Conservation (phyloP, 2,797 vertebrate species). For the Chlorospingus semifuscus region DNA sequence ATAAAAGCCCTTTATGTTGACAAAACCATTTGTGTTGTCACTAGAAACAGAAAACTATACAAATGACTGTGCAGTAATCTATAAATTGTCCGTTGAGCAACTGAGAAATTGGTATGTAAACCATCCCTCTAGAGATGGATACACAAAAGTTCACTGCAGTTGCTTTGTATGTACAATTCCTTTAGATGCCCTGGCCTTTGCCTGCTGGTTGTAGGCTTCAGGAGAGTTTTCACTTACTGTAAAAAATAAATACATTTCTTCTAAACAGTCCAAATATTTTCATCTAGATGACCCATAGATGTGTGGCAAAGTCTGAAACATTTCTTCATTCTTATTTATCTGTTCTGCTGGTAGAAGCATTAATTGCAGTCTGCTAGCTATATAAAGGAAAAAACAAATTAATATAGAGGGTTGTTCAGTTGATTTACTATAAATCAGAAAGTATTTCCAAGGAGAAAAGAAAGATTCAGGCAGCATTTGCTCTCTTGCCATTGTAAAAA, state of each 20-base stretch:
- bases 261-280: neutral
- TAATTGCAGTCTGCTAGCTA: neutral
- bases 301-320: neutral
- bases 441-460: neutral
- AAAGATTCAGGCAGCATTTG: constrained; percentile 19
- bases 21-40: neutral
- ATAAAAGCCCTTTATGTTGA: neutral
- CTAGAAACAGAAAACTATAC: neutral
- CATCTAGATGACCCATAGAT: neutral
- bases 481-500: neutral
- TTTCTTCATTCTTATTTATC: neutral
- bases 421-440: neutral
- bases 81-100: neutral
- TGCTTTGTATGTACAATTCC: neutral
- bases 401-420: neutral
- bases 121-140: neutral
- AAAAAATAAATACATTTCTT: neutral
- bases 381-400: neutral
- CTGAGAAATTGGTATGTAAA: neutral
- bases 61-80: neutral
- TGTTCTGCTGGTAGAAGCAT: neutral
- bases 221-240: neutral
- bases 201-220: neutral
- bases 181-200: neutral
- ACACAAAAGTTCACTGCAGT: neutral